These are phyloP conservation scores for Caenorhabditis becei DNA, from an alignment of 2,888 invertebrate genomes.

Conservation along the genomic window DNA sequence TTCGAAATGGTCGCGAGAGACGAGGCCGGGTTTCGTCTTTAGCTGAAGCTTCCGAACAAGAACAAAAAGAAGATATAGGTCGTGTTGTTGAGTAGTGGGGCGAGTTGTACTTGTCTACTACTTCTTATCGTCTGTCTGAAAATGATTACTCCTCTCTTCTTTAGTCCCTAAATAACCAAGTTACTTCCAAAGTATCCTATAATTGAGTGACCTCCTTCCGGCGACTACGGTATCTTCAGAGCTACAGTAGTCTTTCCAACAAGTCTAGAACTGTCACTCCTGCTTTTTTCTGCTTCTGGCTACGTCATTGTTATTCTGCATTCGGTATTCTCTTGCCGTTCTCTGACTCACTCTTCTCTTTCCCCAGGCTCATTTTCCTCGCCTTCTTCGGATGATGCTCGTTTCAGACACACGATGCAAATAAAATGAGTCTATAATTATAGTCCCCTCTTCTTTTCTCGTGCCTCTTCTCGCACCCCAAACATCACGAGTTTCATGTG, in stretches of 20 bases:
- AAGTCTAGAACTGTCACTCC: no score
- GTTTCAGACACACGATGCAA: slow-evolving; percentile 8
- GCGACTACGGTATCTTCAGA: no score
- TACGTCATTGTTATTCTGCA: slow-evolving; percentile 14
- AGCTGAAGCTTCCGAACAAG: background rate
- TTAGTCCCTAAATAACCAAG: no score
- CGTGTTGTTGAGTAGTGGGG: background rate
- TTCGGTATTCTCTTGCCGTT: background rate
- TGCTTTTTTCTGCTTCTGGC: no score
- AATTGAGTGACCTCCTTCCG: no score
- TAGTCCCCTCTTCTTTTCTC: slow-evolving; percentile 3
- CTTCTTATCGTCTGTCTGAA: no score
- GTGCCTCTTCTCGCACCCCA: slow-evolving; percentile 2
- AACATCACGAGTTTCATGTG: background rate
- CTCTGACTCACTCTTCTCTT: no score
- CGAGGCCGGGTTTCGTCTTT: background rate
- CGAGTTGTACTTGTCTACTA: no score
- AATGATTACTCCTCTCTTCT: no score
- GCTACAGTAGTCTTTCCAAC: no score
- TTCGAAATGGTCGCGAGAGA: slow-evolving; percentile 38
- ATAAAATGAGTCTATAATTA: slow-evolving; percentile 38
- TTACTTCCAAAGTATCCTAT: no score
- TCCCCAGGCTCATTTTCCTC: slow-evolving; percentile 7
- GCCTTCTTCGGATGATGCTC: slow-evolving; percentile 16
- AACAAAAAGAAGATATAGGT: no score